A percentile compares a stretch with the other conserved stretches of the same genome.
These are phyloP conservation scores for Holcopasites calliopsidis DNA, from an alignment of 1,140 invertebrate genomes.

Conservation along the genomic window DNA sequence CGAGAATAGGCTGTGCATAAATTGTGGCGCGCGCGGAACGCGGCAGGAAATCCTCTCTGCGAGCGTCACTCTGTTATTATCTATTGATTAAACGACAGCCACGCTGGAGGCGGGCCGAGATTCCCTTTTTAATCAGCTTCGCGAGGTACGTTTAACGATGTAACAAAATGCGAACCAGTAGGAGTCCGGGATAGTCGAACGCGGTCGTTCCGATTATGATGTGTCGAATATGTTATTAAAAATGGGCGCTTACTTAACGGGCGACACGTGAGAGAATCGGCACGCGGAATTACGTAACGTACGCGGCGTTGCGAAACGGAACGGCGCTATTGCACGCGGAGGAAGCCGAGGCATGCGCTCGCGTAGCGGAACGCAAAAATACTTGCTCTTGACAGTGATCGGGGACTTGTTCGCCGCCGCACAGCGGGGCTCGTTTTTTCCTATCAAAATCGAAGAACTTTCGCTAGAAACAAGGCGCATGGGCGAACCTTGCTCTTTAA, in stretches of 20 bases:
- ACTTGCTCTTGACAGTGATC: slow-evolving; percentile 38
- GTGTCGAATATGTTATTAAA: no score
- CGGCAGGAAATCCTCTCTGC: slow-evolving; percentile 9
- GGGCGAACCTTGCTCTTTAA: no score
- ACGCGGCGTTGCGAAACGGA: slow-evolving; percentile 17
- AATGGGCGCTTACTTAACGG: background rate
- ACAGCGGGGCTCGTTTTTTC: background rate
- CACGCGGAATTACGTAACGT: slow-evolving; percentile 3
- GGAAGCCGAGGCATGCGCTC: slow-evolving; percentile 31
- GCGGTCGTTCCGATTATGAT: no score
- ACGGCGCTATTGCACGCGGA: background rate
- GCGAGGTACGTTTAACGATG: no score
- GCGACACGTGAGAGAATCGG: background rate
- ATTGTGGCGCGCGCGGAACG: background rate
- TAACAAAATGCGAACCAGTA: no score
- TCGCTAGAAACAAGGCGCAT: background rate
- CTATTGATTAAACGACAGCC: background rate
- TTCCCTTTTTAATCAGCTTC: background rate
- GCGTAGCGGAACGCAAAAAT: slow-evolving; percentile 17
- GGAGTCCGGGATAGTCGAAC: no score
- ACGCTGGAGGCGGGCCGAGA: no score
- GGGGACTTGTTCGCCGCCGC: background rate
- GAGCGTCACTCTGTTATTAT: background rate
- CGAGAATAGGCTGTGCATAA: background rate
- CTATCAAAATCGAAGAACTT: background rate